Evolutionary conservation across 2,113 vertebrate species (phyloP).

Genomic region (Syrmaticus mikado): DNA sequence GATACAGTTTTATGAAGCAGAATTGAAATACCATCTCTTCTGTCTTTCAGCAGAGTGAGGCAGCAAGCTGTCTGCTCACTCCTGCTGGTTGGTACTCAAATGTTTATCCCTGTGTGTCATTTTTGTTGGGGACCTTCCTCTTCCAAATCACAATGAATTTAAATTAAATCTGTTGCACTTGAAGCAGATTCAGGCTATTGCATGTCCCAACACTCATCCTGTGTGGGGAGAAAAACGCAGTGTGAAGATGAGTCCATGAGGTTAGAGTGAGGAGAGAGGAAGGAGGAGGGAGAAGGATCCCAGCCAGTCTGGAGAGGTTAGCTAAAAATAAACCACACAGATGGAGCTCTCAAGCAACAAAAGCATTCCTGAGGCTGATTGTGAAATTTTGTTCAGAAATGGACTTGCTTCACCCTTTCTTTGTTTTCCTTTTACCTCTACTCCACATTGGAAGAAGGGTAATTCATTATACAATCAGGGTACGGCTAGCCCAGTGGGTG

Average conservation of each 20-base stretch:
- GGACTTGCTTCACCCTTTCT: not conserved
- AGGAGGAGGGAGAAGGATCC: not conserved
- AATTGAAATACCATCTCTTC: not conserved
- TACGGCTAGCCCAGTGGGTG: not conserved
- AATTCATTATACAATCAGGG: not conserved
- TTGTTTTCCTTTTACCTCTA: not conserved
- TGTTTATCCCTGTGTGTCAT: not conserved
- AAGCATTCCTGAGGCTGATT: not conserved
- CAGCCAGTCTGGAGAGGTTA: not conserved
- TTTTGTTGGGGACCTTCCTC: not conserved
- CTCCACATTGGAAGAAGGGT: not conserved
- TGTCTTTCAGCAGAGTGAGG: not conserved
- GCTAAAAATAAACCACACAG: not conserved
- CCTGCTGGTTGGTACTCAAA: not conserved
- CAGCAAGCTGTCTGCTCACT: not conserved
- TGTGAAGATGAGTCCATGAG: not conserved
- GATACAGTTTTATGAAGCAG: not conserved
- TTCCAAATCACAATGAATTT: not conserved
- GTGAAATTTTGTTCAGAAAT: not conserved
- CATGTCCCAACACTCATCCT: accelerated
- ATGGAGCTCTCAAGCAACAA: not conserved
- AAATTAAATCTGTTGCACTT: not conserved
- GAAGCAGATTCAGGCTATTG: not conserved
- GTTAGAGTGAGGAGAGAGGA: not conserved
- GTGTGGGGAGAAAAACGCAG: not conserved